Conservation (phyloP, 2,888 invertebrate species). For the Ormyrus rosae region DNA sequence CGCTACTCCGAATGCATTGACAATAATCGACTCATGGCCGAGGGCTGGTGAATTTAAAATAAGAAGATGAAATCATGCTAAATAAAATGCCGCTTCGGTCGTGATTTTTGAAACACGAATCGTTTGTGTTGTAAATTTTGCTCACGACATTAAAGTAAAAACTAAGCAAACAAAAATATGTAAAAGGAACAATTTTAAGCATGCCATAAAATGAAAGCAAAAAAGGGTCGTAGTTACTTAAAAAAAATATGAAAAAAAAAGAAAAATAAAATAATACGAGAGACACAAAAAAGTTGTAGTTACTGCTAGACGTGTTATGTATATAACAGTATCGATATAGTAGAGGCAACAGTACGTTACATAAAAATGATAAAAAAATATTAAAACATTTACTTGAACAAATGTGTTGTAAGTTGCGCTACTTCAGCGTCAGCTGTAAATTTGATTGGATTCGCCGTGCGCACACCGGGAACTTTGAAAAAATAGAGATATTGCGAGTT, state of each 20-base stretch:
- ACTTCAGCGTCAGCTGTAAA: conserved; percentile 68
- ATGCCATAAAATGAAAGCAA: conserved; percentile 58
- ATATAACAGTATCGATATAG: conserved; percentile 66
- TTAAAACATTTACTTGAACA: conserved; percentile 62
- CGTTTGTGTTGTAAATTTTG: conserved; percentile 46
- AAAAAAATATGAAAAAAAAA: conserved; percentile 16
- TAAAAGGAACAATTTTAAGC: conserved; percentile 33
- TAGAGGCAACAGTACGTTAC: conserved; percentile 59
- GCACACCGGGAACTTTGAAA: conserved; percentile 48
- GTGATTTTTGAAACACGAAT: conserved; percentile 26
- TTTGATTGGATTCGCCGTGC: conserved; percentile 63
- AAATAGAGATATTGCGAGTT: not conserved
- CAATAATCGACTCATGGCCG: conserved; percentile 67
- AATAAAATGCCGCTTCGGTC: conserved; percentile 33
- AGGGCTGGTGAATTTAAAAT: conserved; percentile 32
- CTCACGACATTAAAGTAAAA: conserved; percentile 17
- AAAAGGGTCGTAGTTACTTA: conserved; percentile 62
- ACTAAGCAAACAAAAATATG: conserved; percentile 34
- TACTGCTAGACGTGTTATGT: conserved; percentile 72
- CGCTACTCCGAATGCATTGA: conserved; percentile 74
- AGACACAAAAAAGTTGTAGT: conserved; percentile 65
- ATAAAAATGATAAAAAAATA: conserved; percentile 61
- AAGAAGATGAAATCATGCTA: conserved; percentile 28
- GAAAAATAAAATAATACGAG: conserved; percentile 41
- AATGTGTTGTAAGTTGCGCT: conserved; percentile 71